phyloP scores from a whole-genome alignment of 35 echinoderm and acorn worm genomes.

The Strongylocentrotus purpuratus region DNA sequence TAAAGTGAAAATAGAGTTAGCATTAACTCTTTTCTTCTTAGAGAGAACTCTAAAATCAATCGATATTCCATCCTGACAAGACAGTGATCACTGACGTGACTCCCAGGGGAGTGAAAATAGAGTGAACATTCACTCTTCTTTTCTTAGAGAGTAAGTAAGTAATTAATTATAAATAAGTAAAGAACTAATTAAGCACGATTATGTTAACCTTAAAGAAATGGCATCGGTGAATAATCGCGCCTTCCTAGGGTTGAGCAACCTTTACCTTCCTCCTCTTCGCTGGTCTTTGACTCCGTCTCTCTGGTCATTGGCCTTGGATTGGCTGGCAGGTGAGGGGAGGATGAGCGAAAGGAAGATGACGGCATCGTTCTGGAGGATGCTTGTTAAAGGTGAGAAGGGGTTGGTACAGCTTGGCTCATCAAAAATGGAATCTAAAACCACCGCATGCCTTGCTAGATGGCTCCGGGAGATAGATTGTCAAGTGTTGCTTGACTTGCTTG shows the following conservation, averaged over 20 bases:
- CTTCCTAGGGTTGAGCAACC: not conserved
- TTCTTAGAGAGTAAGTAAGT: too few species aligned
- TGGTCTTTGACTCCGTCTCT: not conserved
- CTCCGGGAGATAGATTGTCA: not conserved
- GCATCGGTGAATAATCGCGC: not conserved
- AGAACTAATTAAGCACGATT: not conserved
- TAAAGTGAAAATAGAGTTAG: too few species aligned
- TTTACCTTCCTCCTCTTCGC: not conserved
- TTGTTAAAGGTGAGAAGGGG: not conserved
- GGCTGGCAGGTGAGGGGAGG: not conserved
- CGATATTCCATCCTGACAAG: too few species aligned
- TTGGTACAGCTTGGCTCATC: not conserved
- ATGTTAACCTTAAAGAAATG: not conserved
- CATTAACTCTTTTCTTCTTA: too few species aligned
- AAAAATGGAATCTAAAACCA: not conserved
- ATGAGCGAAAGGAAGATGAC: slow-evolving; percentile 1
- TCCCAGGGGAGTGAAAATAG: too few species aligned
- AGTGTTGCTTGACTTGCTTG: not conserved
- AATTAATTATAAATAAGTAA: not conserved
- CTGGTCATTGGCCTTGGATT: not conserved
- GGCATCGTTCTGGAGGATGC: not conserved
- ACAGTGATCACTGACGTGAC: too few species aligned
- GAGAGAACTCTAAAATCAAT: too few species aligned
- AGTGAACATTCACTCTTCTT: too few species aligned
- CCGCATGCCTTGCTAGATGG: not conserved